A percentile compares a stretch with the other conserved stretches of the same genome.
Evolutionary conservation across 1,140 invertebrate species (phyloP).

Genomic region (Dendrolimus kikuchii): DNA sequence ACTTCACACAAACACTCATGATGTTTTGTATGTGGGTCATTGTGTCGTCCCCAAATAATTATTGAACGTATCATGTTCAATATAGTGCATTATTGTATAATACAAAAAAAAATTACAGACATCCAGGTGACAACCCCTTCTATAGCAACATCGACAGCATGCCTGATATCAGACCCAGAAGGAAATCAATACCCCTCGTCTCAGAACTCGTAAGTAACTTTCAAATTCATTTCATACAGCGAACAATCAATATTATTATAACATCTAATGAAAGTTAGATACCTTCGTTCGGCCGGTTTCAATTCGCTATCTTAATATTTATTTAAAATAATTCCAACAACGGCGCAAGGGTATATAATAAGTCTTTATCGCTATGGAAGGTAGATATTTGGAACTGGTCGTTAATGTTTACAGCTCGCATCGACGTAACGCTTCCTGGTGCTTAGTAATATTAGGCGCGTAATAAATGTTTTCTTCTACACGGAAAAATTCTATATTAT

Average conservation of each 20-base stretch:
- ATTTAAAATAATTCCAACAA: conserved; percentile 15
- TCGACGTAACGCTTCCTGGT: conserved; percentile 61
- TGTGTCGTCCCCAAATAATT: too few relatives aligned
- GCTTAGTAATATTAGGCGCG: conserved; percentile 69
- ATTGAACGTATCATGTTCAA: too few relatives aligned
- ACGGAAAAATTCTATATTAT: conserved; percentile 48
- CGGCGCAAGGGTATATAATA: conserved; percentile 8
- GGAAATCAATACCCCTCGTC: conserved; percentile 98
- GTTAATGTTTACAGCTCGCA: conserved; percentile 62
- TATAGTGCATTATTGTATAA: neutral
- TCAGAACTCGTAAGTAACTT: conserved; percentile 96
- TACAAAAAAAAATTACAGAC: conserved; percentile 69
- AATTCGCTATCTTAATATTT: conserved; percentile 40
- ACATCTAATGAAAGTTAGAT: conserved; percentile 41
- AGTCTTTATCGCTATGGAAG: conserved; percentile 22
- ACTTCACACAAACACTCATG: too few relatives aligned
- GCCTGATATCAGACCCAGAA: conserved; percentile 96
- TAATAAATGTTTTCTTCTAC: conserved; percentile 70
- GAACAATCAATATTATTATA: conserved; percentile 21
- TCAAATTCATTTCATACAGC: conserved; percentile 15
- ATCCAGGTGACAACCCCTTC: conserved; percentile 96
- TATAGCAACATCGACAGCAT: conserved; percentile 99
- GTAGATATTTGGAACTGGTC: conserved; percentile 63
- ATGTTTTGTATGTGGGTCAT: too few relatives aligned
- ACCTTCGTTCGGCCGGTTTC: conserved; percentile 53